Base-by-base conservation (phyloP, 1,140 invertebrate genomes). In the Acromyrmex heyeri region DNA sequence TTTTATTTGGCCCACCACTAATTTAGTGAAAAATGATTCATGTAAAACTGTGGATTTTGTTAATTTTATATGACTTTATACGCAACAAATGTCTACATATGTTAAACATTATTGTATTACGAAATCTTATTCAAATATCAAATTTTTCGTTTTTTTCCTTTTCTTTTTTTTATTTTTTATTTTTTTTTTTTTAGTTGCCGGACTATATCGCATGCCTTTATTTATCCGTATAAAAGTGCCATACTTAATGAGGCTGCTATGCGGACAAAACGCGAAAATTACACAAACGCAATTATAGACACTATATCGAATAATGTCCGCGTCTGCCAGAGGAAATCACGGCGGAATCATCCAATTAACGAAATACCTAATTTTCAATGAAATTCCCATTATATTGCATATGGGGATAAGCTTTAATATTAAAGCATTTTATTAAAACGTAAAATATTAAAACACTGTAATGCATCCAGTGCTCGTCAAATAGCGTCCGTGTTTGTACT, bases 361-460 rank as follows among this genome's bases (percentile, higher is more conserved):
- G 62, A 85, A 85, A 85, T 85, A 78, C 73, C 82, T 86, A 87
- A 87, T 86, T 87, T 87, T 67, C 82, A 85, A 85, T 78, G 82
- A 85, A 78, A 85, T 85, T 85, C 50, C 82, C 82, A 85, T 85
- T 78, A 67, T 78, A 62, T 61, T 67, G 79, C 64, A 82, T 85
- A 85, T 50, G 38, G 48, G 24, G 38, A 75, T 81, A 67, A 70
- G 64, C 64, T 83, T 87, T 87, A 72, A 86, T 90, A 70, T 87
- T 69, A 86, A 86, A 86, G 61, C 87, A 75, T 81, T 86, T 88
- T 87, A 85, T 88, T 73, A 82, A 88, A 85, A 86, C 61, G 86
- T 65, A 79, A 86, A 90, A 85, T 85, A 85, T 85, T 85, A 85
- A 85, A 85, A 85, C 73, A 78, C 62, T 78, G 82, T 85, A 85